Conservation (phyloP, 1,140 invertebrate species). For the Listronotus bonariensis region DNA sequence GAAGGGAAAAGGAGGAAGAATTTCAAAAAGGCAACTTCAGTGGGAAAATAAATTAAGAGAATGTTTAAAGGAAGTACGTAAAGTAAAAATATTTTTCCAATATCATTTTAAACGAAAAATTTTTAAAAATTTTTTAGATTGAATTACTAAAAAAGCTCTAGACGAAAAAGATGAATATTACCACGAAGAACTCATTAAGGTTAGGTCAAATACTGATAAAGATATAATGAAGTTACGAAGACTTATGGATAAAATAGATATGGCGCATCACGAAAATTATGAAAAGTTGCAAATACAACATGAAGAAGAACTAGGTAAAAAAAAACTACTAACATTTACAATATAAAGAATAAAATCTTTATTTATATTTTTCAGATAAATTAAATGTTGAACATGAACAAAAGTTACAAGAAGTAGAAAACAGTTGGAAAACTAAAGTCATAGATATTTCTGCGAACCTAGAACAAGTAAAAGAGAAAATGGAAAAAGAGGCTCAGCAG, state of each 20-base stretch:
- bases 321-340: no score
- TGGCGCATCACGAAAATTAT: constrained; percentile 61
- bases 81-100: not conserved
- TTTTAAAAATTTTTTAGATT: constrained; percentile 55
- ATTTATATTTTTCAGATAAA: constrained; percentile 46
- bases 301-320: constrained; percentile 63
- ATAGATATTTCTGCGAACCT: constrained; percentile 54
- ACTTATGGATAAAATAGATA: constrained; percentile 62
- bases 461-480: constrained; percentile 58
- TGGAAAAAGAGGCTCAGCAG: constrained; percentile 57
- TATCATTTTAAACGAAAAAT: no score
- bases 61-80: constrained; percentile 60
- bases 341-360: constrained; percentile 2
- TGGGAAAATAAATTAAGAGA: constrained; percentile 62
- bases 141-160: constrained; percentile 60
- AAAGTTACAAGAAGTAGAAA: constrained; percentile 54
- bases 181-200: constrained; percentile 61
- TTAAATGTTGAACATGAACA: constrained; percentile 54
- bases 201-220: constrained; percentile 60
- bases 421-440: constrained; percentile 54
- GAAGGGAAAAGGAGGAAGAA: constrained; percentile 59
- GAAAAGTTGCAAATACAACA: constrained; percentile 63
- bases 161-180: constrained; percentile 61
- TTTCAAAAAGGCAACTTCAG: constrained; percentile 58
- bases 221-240: constrained; percentile 62